Evolutionary conservation across 1,140 invertebrate genomes (phyloP).

Genomic region (Chironomus striatipennis): DNA sequence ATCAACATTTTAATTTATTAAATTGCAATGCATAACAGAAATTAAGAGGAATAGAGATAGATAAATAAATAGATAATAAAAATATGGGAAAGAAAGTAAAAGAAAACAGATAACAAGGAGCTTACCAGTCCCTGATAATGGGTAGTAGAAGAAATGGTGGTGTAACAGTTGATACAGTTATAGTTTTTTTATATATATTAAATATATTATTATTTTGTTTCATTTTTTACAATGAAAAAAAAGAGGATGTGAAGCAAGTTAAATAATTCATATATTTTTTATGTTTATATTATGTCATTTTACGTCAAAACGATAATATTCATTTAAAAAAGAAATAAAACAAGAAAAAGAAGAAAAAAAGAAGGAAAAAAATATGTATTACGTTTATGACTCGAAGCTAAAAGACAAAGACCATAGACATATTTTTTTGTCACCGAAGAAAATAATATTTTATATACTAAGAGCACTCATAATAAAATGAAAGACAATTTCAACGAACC

Average conservation of each 20-base stretch:
- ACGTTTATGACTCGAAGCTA: conserved; percentile 19
- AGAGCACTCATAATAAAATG: neutral
- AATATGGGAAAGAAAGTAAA: neutral
- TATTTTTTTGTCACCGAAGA: conserved; percentile 38
- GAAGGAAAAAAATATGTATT: conserved; percentile 23
- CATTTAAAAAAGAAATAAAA: conserved; percentile 24
- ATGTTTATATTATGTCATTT: neutral
- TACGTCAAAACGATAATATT: conserved; percentile 5
- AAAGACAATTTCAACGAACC: conserved; percentile 52
- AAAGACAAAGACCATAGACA: conserved; percentile 27
- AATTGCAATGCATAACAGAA: neutral
- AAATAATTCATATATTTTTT: too few species aligned
- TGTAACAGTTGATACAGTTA: conserved; percentile 1
- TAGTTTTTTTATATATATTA: neutral
- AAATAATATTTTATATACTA: neutral
- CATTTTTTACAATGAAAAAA: neutral
- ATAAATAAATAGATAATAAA: neutral
- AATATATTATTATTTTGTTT: neutral
- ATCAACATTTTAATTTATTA: neutral
- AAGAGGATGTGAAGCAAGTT: too few species aligned
- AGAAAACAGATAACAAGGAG: neutral
- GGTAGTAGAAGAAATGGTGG: conserved; percentile 24
- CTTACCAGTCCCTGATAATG: conserved; percentile 18
- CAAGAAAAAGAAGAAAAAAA: conserved; percentile 27
- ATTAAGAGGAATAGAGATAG: neutral